phyloP scores from a whole-genome alignment of 2,797 vertebrate species.

The Rhynchonycteris naso region DNA sequence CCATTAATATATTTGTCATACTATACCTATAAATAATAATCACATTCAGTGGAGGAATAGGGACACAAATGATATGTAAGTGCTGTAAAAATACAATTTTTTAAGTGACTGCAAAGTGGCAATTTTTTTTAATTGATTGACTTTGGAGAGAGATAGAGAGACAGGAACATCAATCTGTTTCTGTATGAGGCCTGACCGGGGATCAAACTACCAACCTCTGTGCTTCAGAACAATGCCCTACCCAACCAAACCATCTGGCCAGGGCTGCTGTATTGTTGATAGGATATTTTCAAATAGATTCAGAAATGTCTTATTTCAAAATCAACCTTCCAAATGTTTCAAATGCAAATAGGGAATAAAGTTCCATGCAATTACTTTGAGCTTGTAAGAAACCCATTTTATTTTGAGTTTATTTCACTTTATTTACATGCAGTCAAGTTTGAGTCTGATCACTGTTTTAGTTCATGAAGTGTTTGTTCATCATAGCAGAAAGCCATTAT shows the following conservation, averaged over 20 bases:
- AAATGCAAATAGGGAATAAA: constrained; percentile 74
- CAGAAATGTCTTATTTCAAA: constrained; percentile 77
- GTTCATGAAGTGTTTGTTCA: background rate
- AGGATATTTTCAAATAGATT: constrained; percentile 81
- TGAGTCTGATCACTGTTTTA: background rate
- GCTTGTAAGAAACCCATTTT: background rate
- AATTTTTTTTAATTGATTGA: constrained; percentile 61
- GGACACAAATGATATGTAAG: constrained; percentile 68
- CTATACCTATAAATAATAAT: constrained; percentile 76
- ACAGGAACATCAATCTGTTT: too few species aligned
- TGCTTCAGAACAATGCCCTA: too few species aligned
- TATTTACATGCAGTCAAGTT: background rate
- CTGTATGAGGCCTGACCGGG: too few species aligned
- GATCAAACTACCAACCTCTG: too few species aligned
- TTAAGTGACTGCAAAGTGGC: constrained; percentile 79
- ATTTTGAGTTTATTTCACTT: constrained; percentile 33
- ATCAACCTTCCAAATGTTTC: constrained; percentile 68
- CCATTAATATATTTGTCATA: constrained; percentile 66
- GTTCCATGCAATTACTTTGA: background rate
- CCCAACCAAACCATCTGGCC: too few species aligned
- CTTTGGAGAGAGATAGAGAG: too few species aligned
- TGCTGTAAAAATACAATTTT: constrained; percentile 68
- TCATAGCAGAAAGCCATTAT: background rate
- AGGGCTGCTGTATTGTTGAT: constrained; percentile 79
- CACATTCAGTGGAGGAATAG: constrained; percentile 74